phyloP scores from a whole-genome alignment of 2,888 invertebrate species.

The Vandiemenella viatica region DNA sequence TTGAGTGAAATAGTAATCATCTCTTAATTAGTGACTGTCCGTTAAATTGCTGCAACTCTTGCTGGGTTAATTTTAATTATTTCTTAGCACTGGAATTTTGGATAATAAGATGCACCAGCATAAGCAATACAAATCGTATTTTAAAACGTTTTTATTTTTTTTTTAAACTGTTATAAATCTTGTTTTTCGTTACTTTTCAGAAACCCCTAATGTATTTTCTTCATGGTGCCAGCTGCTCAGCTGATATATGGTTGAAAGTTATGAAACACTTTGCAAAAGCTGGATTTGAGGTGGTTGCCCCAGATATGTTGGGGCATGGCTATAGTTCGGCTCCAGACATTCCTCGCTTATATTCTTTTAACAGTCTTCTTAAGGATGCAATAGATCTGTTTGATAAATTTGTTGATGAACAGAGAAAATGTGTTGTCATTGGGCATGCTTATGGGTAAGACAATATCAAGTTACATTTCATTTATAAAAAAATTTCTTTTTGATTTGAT shows the following conservation, averaged over 20 bases:
- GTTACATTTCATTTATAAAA: too few species aligned
- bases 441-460: conserved; percentile 43
- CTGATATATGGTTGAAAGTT: conserved; percentile 45
- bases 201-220: conserved; percentile 44
- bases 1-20: too few species aligned
- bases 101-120: too few species aligned
- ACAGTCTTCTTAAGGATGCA: conserved; percentile 40
- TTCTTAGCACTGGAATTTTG: too few species aligned
- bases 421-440: conserved; percentile 49
- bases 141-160: too few species aligned
- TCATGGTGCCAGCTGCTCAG: conserved; percentile 50
- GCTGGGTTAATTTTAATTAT: too few species aligned
- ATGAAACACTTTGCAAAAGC: conserved; percentile 38
- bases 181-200: conserved; percentile 6
- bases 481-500: too few species aligned
- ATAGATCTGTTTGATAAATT: conserved; percentile 44
- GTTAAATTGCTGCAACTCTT: too few species aligned
- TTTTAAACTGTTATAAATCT: neutral
- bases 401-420: conserved; percentile 36
- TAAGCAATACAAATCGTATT: too few species aligned
- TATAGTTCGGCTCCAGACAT: conserved; percentile 43
- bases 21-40: too few species aligned
- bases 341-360: conserved; percentile 39
- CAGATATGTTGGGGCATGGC: conserved; percentile 53
- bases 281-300: conserved; percentile 47